phyloP scores from a whole-genome alignment of 2,113 vertebrate genomes.

The Fulica atra region DNA sequence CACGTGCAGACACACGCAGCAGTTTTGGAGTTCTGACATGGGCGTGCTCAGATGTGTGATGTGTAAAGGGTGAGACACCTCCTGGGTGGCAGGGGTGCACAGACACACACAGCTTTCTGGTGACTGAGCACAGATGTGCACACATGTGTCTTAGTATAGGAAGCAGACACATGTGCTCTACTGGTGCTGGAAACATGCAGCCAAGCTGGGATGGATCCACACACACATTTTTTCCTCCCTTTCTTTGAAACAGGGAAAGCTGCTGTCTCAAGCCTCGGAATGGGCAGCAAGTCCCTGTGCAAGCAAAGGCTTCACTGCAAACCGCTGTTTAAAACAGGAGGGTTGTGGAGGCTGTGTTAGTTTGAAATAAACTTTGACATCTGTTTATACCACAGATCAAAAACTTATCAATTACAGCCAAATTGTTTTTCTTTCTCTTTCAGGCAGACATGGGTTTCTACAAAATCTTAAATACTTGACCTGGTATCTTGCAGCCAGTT shows the following conservation, averaged over 20 bases:
- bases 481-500: background rate
- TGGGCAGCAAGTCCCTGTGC: background rate
- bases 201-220: background rate
- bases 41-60: fast-evolving
- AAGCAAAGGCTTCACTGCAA: background rate
- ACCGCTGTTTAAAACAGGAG: background rate
- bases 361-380: background rate
- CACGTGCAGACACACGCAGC: fast-evolving
- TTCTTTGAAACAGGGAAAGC: background rate
- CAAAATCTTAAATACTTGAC: background rate
- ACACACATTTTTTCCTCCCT: fast-evolving
- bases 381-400: background rate
- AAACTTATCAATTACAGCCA: background rate
- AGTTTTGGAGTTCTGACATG: background rate
- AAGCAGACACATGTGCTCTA: background rate
- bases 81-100: background rate
- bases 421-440: background rate
- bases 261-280: background rate
- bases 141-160: fast-evolving
- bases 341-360: background rate
- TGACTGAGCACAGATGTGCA: background rate
- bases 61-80: background rate
- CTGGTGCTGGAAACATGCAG: background rate
- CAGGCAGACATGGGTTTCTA: background rate
- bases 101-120: fast-evolving